Evolutionary conservation across 2,888 invertebrate species (phyloP).

Genomic region (Slavum lentiscoides): DNA sequence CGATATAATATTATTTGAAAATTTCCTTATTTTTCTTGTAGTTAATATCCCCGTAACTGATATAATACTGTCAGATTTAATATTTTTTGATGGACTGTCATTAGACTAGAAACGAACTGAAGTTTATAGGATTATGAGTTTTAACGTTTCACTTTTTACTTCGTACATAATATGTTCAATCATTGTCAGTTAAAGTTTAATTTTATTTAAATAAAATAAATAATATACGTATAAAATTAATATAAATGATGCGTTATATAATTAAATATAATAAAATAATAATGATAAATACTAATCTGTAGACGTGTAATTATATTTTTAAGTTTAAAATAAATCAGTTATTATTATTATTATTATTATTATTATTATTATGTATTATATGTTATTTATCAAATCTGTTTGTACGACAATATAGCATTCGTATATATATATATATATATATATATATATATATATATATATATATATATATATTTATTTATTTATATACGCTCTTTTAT

Average conservation of each 20-base stretch:
- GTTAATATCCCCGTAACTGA: neutral
- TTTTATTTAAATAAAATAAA: neutral
- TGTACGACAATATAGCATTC: no score
- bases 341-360: no score
- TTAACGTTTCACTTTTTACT: neutral
- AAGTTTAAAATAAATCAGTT: no score
- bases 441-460: no score
- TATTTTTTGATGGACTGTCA: constrained; percentile 3
- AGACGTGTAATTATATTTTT: no score
- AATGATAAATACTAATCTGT: no score
- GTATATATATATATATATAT: no score
- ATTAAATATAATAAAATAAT: no score
- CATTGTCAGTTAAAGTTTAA: constrained; percentile 16
- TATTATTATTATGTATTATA: no score
- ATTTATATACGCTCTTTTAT: no score
- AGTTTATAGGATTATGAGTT: constrained; percentile 8
- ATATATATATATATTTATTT: no score
- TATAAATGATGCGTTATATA: constrained; percentile 2
- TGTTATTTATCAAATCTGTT: no score
- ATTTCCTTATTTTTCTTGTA: constrained; percentile 3
- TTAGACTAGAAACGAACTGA: neutral
- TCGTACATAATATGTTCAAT: constrained; percentile 4
- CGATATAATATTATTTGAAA: neutral
- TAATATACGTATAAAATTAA: neutral
- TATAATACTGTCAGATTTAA: constrained; percentile 1